Conservation (phyloP, 1,140 invertebrate genomes). For the Lerema accius region DNA sequence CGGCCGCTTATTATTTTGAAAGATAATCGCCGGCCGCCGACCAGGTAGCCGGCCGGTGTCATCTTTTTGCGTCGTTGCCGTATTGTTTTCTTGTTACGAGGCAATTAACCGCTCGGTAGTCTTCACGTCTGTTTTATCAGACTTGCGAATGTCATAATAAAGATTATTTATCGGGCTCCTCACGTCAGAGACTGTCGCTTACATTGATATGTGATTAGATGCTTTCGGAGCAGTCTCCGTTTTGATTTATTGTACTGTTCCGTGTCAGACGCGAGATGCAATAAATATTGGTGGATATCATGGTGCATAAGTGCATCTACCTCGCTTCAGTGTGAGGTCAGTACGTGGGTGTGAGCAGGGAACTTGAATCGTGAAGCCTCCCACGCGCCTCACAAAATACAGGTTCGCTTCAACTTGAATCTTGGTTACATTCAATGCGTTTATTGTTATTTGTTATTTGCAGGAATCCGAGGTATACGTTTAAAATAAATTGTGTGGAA, state of each 20-base stretch:
- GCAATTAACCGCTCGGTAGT: conserved; percentile 40
- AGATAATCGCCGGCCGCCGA: conserved; percentile 51
- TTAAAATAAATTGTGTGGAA: conserved; percentile 22
- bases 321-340: conserved; percentile 54
- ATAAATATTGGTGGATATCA: conserved; percentile 28
- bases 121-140: conserved; percentile 31
- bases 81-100: conserved; percentile 46
- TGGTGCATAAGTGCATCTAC: conserved; percentile 44
- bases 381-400: conserved; percentile 56
- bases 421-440: conserved; percentile 34
- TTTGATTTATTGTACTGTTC: conserved; percentile 19
- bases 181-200: conserved; percentile 2
- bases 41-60: conserved; percentile 48
- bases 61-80: conserved; percentile 50
- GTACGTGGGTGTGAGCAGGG: conserved; percentile 55
- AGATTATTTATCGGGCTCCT: conserved; percentile 13
- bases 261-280: not conserved
- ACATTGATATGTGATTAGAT: conserved; percentile 5
- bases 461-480: conserved; percentile 27
- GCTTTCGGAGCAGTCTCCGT: not conserved
- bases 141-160: conserved; percentile 32
- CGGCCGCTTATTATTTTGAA: conserved; percentile 59
- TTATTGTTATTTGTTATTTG: conserved; percentile 40
- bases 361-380: conserved; percentile 54
- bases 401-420: conserved; percentile 54